These are phyloP conservation scores for Brachyrhaphis roseni DNA, from an alignment of 2,797 vertebrate species.

Conservation along the genomic window DNA sequence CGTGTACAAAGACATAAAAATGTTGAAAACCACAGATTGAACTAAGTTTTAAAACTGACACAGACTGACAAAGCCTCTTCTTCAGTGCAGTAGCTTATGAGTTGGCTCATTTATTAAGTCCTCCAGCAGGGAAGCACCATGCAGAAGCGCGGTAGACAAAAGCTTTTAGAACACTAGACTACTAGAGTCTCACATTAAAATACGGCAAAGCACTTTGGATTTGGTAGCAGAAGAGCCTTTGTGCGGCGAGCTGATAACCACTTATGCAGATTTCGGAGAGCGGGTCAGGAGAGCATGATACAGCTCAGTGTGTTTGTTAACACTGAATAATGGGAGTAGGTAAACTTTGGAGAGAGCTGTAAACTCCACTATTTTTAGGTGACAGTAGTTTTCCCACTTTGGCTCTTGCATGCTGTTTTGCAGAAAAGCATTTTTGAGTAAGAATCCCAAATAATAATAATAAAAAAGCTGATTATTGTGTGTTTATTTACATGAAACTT, in stretches of 20 bases:
- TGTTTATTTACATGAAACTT: neutral
- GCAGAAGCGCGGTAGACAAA: constrained; percentile 31
- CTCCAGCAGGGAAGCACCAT: constrained; percentile 17
- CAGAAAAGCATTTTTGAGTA: constrained; percentile 5
- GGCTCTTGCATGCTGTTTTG: neutral
- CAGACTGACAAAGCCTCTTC: constrained; percentile 11
- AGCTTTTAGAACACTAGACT: constrained; percentile 45
- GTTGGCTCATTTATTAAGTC: constrained; percentile 31
- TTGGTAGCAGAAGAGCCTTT: constrained; percentile 21
- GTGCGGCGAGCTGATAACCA: constrained; percentile 29
- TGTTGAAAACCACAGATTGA: constrained; percentile 9
- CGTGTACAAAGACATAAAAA: neutral
- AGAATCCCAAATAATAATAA: no score
- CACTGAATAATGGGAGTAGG: neutral
- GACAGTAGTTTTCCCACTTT: neutral
- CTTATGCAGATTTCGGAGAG: constrained; percentile 28
- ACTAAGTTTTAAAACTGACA: constrained; percentile 3
- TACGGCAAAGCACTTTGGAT: constrained; percentile 40
- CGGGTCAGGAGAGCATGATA: constrained; percentile 9
- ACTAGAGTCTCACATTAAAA: constrained; percentile 43
- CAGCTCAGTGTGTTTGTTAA: constrained; percentile 15
- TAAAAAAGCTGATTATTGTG: neutral
- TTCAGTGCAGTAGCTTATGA: constrained; percentile 35
- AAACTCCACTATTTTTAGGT: neutral
- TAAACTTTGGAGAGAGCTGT: neutral